Conservation (phyloP, 2,888 invertebrate genomes). For the Strigamia crassipes region DNA sequence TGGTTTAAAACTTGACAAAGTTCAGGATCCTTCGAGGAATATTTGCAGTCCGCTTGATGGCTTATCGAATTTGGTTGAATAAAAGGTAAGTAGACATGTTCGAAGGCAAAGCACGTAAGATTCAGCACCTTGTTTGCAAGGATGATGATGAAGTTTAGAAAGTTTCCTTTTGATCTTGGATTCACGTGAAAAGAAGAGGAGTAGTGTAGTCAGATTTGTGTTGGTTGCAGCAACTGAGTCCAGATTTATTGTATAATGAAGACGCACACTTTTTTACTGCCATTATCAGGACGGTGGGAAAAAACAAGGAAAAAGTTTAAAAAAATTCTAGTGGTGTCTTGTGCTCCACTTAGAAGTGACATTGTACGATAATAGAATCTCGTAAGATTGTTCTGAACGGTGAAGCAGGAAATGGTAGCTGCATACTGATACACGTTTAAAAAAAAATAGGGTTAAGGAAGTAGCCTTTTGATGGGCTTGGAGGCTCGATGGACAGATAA, state of each 20-base stretch:
- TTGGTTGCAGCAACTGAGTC: conserved; percentile 10
- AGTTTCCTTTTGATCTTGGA: conserved; percentile 23
- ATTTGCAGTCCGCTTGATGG: neutral
- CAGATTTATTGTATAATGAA: conserved; percentile 32
- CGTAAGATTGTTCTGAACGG: conserved; percentile 34
- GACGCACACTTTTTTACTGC: conserved; percentile 26
- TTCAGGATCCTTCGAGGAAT: neutral
- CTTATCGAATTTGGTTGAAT: conserved; percentile 23
- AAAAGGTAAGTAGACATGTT: neutral
- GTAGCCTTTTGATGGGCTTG: neutral
- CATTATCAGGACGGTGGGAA: neutral
- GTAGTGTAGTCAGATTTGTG: conserved; percentile 24
- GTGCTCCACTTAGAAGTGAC: conserved; percentile 33
- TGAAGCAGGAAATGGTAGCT: conserved; percentile 28
- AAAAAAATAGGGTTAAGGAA: neutral
- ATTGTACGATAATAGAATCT: conserved; percentile 36
- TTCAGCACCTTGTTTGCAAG: conserved; percentile 14
- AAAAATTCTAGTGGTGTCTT: conserved; percentile 28
- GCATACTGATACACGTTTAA: conserved; percentile 7
- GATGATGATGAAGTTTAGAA: conserved; percentile 32
- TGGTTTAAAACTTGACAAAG: neutral
- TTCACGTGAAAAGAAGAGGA: neutral
- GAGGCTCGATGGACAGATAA: neutral
- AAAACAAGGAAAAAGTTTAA: neutral
- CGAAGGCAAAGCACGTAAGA: conserved; percentile 18